Evolutionary conservation across 2,797 vertebrate species (phyloP).

Genomic region (Cheirogaleus major): DNA sequence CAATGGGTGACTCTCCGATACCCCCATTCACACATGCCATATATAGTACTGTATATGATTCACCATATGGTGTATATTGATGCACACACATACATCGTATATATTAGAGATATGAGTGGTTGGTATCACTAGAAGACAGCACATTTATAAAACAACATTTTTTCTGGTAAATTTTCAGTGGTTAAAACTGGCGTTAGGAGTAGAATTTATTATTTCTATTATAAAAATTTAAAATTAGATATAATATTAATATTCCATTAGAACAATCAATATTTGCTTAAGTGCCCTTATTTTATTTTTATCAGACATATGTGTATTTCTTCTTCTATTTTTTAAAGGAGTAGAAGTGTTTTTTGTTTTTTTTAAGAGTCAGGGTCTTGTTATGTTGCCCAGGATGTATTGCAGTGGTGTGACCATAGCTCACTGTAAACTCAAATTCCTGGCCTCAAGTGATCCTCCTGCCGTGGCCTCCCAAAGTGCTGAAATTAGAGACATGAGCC

Average conservation of each 20-base stretch:
- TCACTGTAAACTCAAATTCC: not conserved
- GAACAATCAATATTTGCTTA: not conserved
- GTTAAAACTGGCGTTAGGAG: not conserved
- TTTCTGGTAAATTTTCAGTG: not conserved
- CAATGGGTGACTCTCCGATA: not conserved
- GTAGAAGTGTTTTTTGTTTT: not conserved
- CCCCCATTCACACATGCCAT: fast-evolving
- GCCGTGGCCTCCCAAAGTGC: not conserved
- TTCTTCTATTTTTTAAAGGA: not conserved
- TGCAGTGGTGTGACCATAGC: not conserved
- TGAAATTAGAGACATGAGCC: not conserved
- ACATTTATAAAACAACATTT: not conserved
- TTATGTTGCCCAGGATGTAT: not conserved
- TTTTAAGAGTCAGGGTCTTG: not conserved
- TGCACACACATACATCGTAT: not conserved
- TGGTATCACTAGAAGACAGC: not conserved
- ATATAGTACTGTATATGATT: not conserved
- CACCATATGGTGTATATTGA: not conserved
- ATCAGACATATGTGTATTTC: not conserved
- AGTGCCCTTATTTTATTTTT: constrained; percentile 25
- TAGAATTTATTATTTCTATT: constrained; percentile 18
- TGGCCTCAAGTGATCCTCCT: not conserved
- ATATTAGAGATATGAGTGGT: not conserved
- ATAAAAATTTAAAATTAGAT: constrained; percentile 3
- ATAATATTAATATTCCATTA: not conserved